Base-by-base conservation (phyloP, 2,888 invertebrate genomes). In the Lacanobia wlatinum region DNA sequence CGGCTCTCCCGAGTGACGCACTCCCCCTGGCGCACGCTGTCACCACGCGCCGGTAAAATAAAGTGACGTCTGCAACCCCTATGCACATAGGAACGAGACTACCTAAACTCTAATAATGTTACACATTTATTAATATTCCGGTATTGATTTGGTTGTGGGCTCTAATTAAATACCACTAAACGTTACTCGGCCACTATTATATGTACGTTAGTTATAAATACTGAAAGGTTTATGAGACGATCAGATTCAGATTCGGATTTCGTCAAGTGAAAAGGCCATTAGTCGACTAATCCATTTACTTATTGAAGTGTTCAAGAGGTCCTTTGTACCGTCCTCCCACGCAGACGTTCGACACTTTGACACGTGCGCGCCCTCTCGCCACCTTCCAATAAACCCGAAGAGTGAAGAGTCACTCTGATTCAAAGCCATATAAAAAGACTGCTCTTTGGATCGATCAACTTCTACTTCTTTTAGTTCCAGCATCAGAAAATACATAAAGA, bases 401-500 rank as follows among this genome's bases (percentile, higher is more conserved):
- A 76, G 79, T 80, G 78, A 80, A 82, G 79, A 82, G 79, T 86
- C 76, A 73, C 81, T 78, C 71, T 79, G 76, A 84, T 78, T 80
- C 55, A 65, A 63, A 73, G 34, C 28, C 23, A 40, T 61, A 65
- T 48, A 60, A 46, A 59, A n/a, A 18, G 23, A 70, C 46, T 53
- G 56, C 50, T 63, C 50, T 28, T 71, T 4, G 16, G 16, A 38
- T 72, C 23, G 10, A 53, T 64, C 52, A 60, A 59, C 56, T 16
- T 63, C 23, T 34, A 28, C 1, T 28, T 28, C 28, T 28, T 0
- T 34, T 5, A 34, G 6, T 34, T 34, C 34, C 6, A 6, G 6
- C 34, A 34, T 34, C 34, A 5, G 58, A 10, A 21, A 59, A 28
- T 16, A 46, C 8, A 12, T 23, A 7, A 64, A 53, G 28, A 14